A percentile compares a stretch with the other conserved stretches of the same genome.
These are phyloP conservation scores for Campoplex capitator DNA, from an alignment of 2,888 invertebrate species.

Conservation along the genomic window DNA sequence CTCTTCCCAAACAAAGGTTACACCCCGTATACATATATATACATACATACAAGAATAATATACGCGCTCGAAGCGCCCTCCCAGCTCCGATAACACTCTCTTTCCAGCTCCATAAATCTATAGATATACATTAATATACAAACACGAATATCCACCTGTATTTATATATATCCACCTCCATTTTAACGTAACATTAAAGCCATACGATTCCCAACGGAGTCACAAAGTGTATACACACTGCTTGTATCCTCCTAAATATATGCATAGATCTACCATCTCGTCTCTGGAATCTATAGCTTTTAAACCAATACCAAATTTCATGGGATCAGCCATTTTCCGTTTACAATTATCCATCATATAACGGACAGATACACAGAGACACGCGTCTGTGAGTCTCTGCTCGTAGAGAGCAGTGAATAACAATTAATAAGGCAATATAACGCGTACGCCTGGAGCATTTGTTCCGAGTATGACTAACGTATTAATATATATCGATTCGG, in stretches of 20 bases:
- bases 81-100: slow-evolving; percentile 47
- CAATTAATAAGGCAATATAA: slow-evolving; percentile 45
- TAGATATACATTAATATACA: neutral
- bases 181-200: slow-evolving; percentile 51
- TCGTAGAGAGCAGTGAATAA: slow-evolving; percentile 11
- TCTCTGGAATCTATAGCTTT: neutral
- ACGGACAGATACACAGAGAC: neutral
- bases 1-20: slow-evolving; percentile 15
- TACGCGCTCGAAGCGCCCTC: slow-evolving; percentile 29
- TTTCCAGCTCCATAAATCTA: slow-evolving; percentile 10
- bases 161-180: neutral
- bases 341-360: slow-evolving; percentile 27
- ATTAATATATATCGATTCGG: neutral
- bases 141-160: neutral
- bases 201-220: slow-evolving; percentile 58
- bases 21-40: neutral
- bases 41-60: neutral
- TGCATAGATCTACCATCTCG: neutral
- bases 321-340: slow-evolving; percentile 43
- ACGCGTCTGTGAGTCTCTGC: neutral
- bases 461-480: neutral
- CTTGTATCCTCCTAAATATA: slow-evolving; percentile 22
- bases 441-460: neutral
- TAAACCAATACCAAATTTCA: slow-evolving; percentile 42
- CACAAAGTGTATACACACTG: slow-evolving; percentile 39